Percentiles rank a stretch among this genome's conserved stretches.
phyloP scores from a whole-genome alignment of 2,113 vertebrate species.

The Psophia crepitans region DNA sequence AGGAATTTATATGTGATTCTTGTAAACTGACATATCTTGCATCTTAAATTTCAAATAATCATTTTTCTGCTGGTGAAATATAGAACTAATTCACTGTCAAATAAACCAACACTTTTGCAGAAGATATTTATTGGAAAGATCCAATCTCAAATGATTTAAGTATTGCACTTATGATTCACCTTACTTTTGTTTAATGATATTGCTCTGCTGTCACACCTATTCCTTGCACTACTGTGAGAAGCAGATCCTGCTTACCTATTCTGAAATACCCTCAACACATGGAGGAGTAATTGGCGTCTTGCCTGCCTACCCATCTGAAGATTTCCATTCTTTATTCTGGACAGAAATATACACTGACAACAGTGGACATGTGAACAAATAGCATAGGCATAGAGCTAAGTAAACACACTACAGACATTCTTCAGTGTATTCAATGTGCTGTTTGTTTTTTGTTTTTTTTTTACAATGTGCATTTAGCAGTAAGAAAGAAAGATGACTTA shows the following conservation, averaged over 20 bases:
- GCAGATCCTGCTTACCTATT: background rate
- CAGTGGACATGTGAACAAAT: background rate
- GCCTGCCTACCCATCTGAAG: background rate
- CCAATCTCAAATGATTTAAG: background rate
- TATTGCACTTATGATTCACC: background rate
- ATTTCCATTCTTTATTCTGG: background rate
- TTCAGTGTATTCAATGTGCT: background rate
- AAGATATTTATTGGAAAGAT: background rate
- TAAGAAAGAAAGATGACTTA: background rate
- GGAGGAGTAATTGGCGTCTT: background rate
- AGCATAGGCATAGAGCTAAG: background rate
- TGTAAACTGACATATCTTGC: background rate
- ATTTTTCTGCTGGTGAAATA: slow-evolving; percentile 51
- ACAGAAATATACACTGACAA: background rate
- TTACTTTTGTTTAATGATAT: background rate
- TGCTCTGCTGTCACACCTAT: background rate
- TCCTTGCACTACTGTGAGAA: background rate
- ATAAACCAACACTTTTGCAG: background rate
- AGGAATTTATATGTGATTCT: background rate
- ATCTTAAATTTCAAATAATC: slow-evolving; percentile 40
- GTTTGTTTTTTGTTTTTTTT: background rate
- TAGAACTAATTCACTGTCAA: slow-evolving; percentile 49
- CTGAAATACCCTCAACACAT: background rate
- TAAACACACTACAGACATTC: background rate
- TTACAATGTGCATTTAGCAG: background rate